Conservation (phyloP, 2,888 invertebrate genomes). For the Lycophotia porphyrea region DNA sequence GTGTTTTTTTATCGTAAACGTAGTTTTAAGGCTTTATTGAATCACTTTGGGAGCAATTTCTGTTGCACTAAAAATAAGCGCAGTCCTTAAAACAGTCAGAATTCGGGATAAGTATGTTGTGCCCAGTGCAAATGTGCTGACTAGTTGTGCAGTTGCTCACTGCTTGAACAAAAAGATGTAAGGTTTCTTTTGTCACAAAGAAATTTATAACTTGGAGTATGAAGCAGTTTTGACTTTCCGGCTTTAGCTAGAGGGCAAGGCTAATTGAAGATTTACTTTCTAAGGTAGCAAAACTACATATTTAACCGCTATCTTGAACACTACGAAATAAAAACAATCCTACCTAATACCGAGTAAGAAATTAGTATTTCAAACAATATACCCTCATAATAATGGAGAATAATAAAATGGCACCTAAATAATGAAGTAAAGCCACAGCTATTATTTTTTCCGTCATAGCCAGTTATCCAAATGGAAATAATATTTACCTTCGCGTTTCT, state of each 20-base stretch:
- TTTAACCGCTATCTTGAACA: conserved; percentile 5
- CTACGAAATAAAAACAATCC: neutral
- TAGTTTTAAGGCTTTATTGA: conserved; percentile 3
- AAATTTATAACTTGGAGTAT: conserved; percentile 15
- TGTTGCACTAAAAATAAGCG: neutral
- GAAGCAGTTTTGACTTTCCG: conserved; percentile 1
- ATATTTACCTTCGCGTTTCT: conserved; percentile 24
- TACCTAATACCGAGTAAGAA: neutral
- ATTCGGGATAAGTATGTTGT: neutral
- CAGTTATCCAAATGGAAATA: conserved; percentile 39
- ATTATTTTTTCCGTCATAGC: conserved; percentile 21
- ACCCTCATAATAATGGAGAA: conserved; percentile 5
- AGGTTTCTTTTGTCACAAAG: conserved; percentile 3
- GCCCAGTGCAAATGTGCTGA: neutral
- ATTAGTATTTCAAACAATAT: conserved; percentile 21
- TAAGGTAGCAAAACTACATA: neutral
- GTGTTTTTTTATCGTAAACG: neutral
- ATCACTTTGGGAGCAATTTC: neutral
- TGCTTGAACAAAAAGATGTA: neutral
- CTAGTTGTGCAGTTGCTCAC: neutral
- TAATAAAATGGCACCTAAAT: conserved; percentile 19
- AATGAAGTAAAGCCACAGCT: conserved; percentile 23
- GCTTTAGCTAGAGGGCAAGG: neutral
- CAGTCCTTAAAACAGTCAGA: neutral
- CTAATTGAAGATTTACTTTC: conserved; percentile 8